phyloP scores from a whole-genome alignment of 92 coral and sea anemone genomes.

The Epizoanthus scotinus region DNA sequence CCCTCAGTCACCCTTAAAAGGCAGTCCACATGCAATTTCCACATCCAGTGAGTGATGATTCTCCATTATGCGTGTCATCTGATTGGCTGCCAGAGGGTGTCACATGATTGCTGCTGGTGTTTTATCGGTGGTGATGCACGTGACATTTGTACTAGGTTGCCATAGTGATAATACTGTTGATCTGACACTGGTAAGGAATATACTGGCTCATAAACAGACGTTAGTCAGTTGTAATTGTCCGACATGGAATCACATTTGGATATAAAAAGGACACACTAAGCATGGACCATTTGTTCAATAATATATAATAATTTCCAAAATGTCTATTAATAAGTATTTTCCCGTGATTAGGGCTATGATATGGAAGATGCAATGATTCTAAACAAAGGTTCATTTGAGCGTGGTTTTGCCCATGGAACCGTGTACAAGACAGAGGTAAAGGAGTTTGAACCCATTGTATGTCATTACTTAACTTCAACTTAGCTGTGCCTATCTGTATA shows the following conservation, averaged over 20 bases:
- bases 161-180: conserved; percentile 62
- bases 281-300: too few relatives aligned
- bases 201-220: too few relatives aligned
- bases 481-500: neutral
- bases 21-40: too few relatives aligned
- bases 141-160: conserved; percentile 36
- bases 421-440: conserved; percentile 84
- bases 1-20: too few relatives aligned
- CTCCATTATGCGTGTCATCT: conserved; percentile 98
- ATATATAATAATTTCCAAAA: too few relatives aligned
- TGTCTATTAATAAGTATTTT: too few relatives aligned
- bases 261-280: too few relatives aligned
- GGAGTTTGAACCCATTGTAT: conserved; percentile 28
- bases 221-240: too few relatives aligned
- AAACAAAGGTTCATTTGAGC: conserved; percentile 91
- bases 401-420: conserved; percentile 98
- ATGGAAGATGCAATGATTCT: conserved; percentile 99
- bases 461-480: neutral
- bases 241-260: too few relatives aligned
- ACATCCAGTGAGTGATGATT: conserved; percentile 79
- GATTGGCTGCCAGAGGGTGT: conserved; percentile 70
- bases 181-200: conserved; percentile 63
- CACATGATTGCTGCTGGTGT: conserved; percentile 73
- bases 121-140: conserved; percentile 48
- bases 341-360: conserved; percentile 80